phyloP scores from a whole-genome alignment of 2,113 vertebrate species.

The Pseudorasbora parva region DNA sequence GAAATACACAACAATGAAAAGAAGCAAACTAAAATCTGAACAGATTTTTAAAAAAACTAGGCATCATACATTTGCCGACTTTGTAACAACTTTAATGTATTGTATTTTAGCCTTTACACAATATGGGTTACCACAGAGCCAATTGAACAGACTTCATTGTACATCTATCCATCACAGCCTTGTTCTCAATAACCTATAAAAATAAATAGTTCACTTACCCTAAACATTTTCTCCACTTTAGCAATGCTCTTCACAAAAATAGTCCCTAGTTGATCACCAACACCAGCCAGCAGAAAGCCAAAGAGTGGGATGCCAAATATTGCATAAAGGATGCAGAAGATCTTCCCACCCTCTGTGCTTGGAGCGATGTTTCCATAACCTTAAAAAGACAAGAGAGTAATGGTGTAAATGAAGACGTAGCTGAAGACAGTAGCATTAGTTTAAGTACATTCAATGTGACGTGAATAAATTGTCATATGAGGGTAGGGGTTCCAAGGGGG shows the following conservation, averaged over 20 bases:
- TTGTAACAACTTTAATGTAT: too few relatives aligned
- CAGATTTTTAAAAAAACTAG: too few relatives aligned
- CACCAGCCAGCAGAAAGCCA: conserved; percentile 94
- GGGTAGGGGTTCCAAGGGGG: too few relatives aligned
- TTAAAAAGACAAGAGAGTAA: conserved; percentile 58
- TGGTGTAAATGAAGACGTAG: not conserved
- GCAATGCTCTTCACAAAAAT: conserved; percentile 97
- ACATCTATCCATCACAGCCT: not conserved
- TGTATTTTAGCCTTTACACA: too few relatives aligned
- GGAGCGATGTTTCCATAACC: conserved; percentile 97
- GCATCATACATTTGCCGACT: too few relatives aligned
- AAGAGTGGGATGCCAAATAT: conserved; percentile 97
- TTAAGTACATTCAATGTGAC: not conserved
- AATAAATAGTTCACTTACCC: conserved; percentile 78
- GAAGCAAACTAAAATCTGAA: too few relatives aligned
- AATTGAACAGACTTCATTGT: not conserved
- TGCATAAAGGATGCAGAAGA: conserved; percentile 97
- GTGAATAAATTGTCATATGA: not conserved
- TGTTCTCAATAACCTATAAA: not conserved
- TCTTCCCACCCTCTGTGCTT: conserved; percentile 93
- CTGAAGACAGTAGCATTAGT: not conserved
- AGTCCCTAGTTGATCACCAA: conserved; percentile 96
- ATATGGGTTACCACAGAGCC: not conserved
- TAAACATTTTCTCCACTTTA: conserved; percentile 94
- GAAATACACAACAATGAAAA: too few relatives aligned